A percentile compares a stretch with the other conserved stretches of the same genome.
phyloP scores from a whole-genome alignment of 2,888 invertebrate genomes.

The Lepidocyrtinus sp. region DNA sequence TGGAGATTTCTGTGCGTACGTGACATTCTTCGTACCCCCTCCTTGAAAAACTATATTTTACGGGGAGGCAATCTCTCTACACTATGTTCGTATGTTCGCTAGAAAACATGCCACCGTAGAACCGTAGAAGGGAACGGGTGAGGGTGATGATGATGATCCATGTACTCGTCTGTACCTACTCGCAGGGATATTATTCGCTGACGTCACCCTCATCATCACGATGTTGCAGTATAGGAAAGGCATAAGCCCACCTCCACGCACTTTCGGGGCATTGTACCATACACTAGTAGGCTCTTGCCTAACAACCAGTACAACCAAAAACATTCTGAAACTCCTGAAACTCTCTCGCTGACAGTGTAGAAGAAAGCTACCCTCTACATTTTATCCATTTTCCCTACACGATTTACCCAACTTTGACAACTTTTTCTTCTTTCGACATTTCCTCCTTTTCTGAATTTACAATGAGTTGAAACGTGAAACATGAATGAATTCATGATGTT shows the following conservation, averaged over 20 bases:
- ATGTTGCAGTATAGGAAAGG: constrained; percentile 20
- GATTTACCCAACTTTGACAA: too few species aligned
- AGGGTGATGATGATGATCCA: constrained; percentile 21
- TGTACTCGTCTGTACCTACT: constrained; percentile 18
- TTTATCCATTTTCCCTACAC: too few species aligned
- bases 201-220: constrained; percentile 48
- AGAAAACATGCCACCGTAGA: neutral
- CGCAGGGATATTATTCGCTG: constrained; percentile 34
- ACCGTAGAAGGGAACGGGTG: constrained; percentile 5
- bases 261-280: constrained; percentile 62
- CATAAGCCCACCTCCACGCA: constrained; percentile 60
- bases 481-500: too few species aligned
- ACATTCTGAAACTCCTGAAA: too few species aligned
- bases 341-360: neutral
- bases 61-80: neutral
- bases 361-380: constrained; percentile 14
- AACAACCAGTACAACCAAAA: too few species aligned
- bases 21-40: constrained; percentile 33
- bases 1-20: constrained; percentile 58
- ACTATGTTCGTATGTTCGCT: neutral
- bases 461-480: too few species aligned
- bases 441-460: too few species aligned
- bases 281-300: constrained; percentile 6
- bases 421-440: neutral
- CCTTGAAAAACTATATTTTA: neutral